These are phyloP conservation scores for Nephrotoma appendiculata DNA, from an alignment of 2,888 invertebrate species.

Conservation along the genomic window DNA sequence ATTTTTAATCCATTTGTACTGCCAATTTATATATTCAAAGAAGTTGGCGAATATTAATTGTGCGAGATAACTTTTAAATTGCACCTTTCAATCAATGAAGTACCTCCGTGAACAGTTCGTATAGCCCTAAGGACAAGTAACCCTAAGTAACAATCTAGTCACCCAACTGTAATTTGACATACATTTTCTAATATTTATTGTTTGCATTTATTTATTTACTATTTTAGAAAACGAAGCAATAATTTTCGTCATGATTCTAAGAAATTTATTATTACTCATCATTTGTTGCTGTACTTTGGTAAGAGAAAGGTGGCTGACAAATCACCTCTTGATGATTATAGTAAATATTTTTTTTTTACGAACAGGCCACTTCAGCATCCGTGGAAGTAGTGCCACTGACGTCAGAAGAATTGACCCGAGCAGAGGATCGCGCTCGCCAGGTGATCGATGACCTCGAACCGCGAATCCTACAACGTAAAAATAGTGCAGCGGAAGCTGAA, in stretches of 20 bases:
- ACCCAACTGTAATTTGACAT: not conserved
- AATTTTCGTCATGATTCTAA: not conserved
- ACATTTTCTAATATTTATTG: not conserved
- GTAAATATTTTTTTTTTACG: not conserved
- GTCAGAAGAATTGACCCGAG: not conserved
- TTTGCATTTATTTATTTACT: not conserved
- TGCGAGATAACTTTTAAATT: too few species aligned
- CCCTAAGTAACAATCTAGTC: not conserved
- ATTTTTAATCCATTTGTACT: too few species aligned
- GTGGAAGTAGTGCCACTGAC: not conserved
- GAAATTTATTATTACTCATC: not conserved
- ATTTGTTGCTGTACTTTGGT: not conserved
- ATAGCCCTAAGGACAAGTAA: too few species aligned
- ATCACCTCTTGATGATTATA: not conserved
- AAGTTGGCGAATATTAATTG: too few species aligned
- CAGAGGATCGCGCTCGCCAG: not conserved
- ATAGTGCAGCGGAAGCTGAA: conserved; percentile 40
- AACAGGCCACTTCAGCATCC: not conserved
- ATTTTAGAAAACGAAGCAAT: not conserved
- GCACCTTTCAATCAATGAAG: too few species aligned
- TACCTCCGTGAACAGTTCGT: too few species aligned
- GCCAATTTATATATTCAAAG: too few species aligned
- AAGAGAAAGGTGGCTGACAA: not conserved
- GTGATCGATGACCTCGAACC: not conserved
- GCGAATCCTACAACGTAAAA: conserved; percentile 41